Percentiles rank a stretch among this genome's conserved stretches.
Evolutionary conservation across 2,113 vertebrate genomes (phyloP).

Genomic region (Amphilophus citrinellus): DNA sequence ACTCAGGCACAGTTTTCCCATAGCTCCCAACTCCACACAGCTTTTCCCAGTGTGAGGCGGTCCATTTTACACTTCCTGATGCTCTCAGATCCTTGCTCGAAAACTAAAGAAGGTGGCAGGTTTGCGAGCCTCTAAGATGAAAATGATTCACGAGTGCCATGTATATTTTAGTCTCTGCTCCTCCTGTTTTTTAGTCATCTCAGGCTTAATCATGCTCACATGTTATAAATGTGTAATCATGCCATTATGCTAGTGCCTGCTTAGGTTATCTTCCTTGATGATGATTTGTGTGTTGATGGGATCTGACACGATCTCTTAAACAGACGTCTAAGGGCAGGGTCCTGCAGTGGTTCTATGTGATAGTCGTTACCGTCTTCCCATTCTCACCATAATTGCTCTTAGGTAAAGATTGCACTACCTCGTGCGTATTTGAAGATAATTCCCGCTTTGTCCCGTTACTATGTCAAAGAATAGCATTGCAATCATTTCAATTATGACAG

Average conservation of each 20-base stretch:
- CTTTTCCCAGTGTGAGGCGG: conserved; percentile 58
- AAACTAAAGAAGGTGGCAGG: conserved; percentile 52
- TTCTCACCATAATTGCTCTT: conserved; percentile 58
- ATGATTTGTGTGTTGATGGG: conserved; percentile 46
- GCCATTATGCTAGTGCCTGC: conserved; percentile 48
- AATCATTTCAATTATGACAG: conserved; percentile 74
- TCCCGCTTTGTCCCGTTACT: conserved; percentile 60
- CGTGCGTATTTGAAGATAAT: conserved; percentile 57
- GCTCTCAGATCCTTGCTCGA: conserved; percentile 36
- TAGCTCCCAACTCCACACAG: conserved; percentile 48
- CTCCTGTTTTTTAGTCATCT: conserved; percentile 51
- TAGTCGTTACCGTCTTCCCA: conserved; percentile 13
- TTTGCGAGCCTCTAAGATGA: conserved; percentile 51
- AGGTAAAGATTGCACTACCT: conserved; percentile 51
- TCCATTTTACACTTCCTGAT: conserved; percentile 60
- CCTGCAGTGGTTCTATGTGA: not conserved
- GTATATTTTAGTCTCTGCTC: conserved; percentile 63
- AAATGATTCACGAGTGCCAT: conserved; percentile 45
- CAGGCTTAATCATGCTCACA: conserved; percentile 47
- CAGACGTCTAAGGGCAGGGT: conserved; percentile 29
- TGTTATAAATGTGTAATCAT: conserved; percentile 62
- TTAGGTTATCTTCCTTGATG: conserved; percentile 42
- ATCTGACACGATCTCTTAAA: conserved; percentile 56
- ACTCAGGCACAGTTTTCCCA: conserved; percentile 45
- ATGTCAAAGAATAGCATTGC: conserved; percentile 66